phyloP scores from a whole-genome alignment of 2,888 invertebrate genomes.

The Pristionchus exspectatus region DNA sequence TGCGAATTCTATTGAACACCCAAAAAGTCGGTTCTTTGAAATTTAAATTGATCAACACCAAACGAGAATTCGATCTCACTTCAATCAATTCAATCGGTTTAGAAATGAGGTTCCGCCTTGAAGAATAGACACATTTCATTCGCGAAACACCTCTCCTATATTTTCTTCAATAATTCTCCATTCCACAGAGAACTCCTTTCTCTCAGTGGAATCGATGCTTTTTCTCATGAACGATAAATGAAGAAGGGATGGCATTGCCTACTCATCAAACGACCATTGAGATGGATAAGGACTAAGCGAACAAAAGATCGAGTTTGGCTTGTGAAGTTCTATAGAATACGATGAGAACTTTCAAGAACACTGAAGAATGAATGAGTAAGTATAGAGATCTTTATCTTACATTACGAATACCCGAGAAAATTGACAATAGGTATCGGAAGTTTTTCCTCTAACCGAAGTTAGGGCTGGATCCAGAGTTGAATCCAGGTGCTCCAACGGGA shows the following conservation, averaged over 20 bases:
- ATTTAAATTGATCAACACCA: slow-evolving; percentile 5
- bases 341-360: slow-evolving; percentile 19
- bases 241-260: not conserved
- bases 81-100: not conserved
- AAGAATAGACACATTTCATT: not conserved
- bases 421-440: not conserved
- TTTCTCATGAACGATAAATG: not conserved
- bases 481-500: slow-evolving; percentile 36
- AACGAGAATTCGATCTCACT: not conserved
- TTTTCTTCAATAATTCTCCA: not conserved
- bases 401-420: slow-evolving; percentile 36
- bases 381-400: slow-evolving; percentile 33
- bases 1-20: not conserved
- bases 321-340: not conserved
- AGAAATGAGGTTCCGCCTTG: not conserved
- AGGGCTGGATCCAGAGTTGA: not conserved
- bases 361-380: not conserved
- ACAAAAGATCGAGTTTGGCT: slow-evolving; percentile 39
- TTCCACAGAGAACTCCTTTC: not conserved
- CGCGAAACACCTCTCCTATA: not conserved
- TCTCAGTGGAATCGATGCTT: not conserved
- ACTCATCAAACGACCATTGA: not conserved
- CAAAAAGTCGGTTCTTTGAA: slow-evolving; percentile 22
- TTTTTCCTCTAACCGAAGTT: not conserved
- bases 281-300: slow-evolving; percentile 21